Conservation (phyloP, 2,113 vertebrate genomes). For the Oryzias woworae region DNA sequence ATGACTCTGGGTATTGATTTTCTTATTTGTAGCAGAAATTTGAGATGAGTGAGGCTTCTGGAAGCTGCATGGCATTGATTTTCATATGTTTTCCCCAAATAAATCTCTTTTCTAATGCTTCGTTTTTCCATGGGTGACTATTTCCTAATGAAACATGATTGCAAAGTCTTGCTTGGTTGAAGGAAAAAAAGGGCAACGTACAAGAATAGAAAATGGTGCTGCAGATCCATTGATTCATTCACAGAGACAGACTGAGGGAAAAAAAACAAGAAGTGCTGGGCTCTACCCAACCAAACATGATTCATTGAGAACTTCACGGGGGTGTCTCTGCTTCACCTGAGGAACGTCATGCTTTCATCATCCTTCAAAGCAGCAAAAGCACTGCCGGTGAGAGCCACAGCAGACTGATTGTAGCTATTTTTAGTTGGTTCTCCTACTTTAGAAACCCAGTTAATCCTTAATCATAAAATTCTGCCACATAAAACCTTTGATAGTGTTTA, state of each 20-base stretch:
- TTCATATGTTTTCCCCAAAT: conserved; percentile 46
- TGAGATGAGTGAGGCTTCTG: conserved; percentile 40
- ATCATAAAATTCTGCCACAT: conserved; percentile 5
- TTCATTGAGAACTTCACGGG: conserved; percentile 30
- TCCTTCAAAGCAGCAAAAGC: conserved; percentile 22
- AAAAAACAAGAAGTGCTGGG: conserved; percentile 9
- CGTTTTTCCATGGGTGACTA: conserved; percentile 8
- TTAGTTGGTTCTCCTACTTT: conserved; percentile 43
- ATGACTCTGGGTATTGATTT: conserved; percentile 56
- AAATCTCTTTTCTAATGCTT: conserved; percentile 40
- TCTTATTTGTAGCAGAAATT: conserved; percentile 56
- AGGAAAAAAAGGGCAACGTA: conserved; percentile 15
- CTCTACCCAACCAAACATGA: conserved; percentile 38
- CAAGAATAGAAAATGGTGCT: conserved; percentile 25
- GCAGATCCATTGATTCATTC: conserved; percentile 60
- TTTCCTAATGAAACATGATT: conserved; percentile 40
- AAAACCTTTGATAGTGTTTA: background rate
- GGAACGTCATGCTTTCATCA: conserved; percentile 43
- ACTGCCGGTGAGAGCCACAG: conserved; percentile 3
- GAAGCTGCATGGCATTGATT: conserved; percentile 48
- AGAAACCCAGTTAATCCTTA: conserved; percentile 48
- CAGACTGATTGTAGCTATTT: conserved; percentile 42
- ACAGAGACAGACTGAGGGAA: conserved; percentile 37
- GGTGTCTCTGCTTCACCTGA: conserved; percentile 32
- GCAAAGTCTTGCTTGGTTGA: conserved; percentile 16